Conservation (phyloP, 30 jellyfish, hydroid and myxozoan genomes). For the Sanderia malayensis region DNA sequence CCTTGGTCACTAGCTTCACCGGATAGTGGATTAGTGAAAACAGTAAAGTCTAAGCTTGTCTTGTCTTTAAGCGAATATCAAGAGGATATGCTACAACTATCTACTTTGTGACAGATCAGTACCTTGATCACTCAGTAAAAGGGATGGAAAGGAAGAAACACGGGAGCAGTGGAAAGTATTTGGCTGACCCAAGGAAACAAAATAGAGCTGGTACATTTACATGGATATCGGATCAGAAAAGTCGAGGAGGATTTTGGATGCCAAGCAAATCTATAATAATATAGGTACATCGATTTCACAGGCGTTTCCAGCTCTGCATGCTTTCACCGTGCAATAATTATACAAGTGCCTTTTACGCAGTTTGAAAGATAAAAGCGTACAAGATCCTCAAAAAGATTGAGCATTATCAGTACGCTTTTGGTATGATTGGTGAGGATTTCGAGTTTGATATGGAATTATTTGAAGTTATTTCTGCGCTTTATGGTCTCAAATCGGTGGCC, state of each 20-base stretch:
- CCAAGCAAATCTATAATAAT: too few species aligned
- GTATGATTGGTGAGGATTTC: slow-evolving; percentile 14
- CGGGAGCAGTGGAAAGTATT: slow-evolving; percentile 3
- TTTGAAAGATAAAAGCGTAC: slow-evolving; percentile 24
- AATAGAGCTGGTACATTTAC: not conserved
- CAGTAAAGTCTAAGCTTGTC: slow-evolving; percentile 42
- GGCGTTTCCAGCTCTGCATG: too few species aligned
- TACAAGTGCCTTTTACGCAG: slow-evolving; percentile 19
- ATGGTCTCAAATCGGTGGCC: slow-evolving; percentile 4
- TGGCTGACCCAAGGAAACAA: not conserved
- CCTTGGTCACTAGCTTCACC: slow-evolving; percentile 61
- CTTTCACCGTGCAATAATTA: too few species aligned
- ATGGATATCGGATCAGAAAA: too few species aligned
- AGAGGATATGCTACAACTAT: not conserved
- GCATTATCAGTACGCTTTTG: slow-evolving; percentile 20
- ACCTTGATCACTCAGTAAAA: slow-evolving; percentile 8
- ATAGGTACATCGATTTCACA: too few species aligned
- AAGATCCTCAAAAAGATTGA: slow-evolving; percentile 2
- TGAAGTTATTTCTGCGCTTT: slow-evolving; percentile 7
- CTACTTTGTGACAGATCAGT: slow-evolving; percentile 29
- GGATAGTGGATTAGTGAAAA: slow-evolving; percentile 54
- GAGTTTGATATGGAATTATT: not conserved
- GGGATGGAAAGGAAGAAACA: slow-evolving; percentile 4
- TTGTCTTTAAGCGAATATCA: slow-evolving; percentile 16
- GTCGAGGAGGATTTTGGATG: not conserved